These are phyloP conservation scores for Cochlearius cochlearius DNA, from an alignment of 2,113 vertebrate species.

Conservation along the genomic window DNA sequence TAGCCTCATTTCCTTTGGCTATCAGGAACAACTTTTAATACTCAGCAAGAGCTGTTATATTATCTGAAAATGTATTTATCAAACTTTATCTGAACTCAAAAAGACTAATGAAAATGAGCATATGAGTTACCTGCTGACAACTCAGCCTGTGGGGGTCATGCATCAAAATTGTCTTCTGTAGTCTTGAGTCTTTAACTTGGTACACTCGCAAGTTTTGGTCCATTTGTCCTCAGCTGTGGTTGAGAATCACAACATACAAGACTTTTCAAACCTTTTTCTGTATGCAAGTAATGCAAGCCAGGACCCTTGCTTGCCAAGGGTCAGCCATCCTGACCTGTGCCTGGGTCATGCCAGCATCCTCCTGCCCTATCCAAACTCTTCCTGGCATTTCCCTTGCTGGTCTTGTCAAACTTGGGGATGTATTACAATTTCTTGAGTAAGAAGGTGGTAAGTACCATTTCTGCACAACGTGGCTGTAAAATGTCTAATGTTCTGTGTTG, in stretches of 20 bases:
- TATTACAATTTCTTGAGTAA: neutral
- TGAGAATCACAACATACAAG: neutral
- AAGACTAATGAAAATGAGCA: neutral
- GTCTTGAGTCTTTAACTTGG: neutral
- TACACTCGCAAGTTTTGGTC: neutral
- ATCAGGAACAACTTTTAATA: neutral
- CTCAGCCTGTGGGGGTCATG: neutral
- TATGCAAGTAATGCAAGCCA: too few relatives aligned
- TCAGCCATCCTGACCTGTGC: neutral
- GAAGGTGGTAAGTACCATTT: neutral
- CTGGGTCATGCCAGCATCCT: neutral
- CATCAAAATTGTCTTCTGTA: neutral
- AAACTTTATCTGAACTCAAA: neutral
- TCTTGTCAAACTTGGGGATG: neutral
- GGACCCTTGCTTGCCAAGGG: too few relatives aligned
- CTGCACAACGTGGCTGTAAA: neutral
- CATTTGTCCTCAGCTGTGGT: neutral
- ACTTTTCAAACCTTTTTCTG: neutral
- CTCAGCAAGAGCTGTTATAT: neutral
- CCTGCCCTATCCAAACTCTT: neutral
- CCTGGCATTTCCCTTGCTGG: neutral
- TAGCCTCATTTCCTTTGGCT: neutral
- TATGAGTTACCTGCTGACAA: neutral
- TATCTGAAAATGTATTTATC: neutral
- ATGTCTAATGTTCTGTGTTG: constrained; percentile 33